Base-by-base conservation (phyloP, 2,888 invertebrate genomes). In the Teleiodes luculella region DNA sequence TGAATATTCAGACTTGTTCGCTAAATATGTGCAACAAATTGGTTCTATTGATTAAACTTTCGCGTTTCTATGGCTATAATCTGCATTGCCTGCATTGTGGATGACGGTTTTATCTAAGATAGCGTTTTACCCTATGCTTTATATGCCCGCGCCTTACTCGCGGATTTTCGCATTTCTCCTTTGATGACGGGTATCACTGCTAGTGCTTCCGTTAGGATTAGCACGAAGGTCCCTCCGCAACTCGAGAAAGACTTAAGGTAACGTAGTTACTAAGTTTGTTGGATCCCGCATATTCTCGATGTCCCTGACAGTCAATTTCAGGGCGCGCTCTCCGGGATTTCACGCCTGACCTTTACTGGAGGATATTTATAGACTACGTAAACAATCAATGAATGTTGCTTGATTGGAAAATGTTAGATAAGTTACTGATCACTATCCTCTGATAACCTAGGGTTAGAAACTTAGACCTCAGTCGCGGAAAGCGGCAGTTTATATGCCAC, bases 121-220 rank as follows among this genome's bases (percentile, higher is more conserved):
- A 20, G 31, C 39, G 62, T 57, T 63, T 55, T 58, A 63, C 52
- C 43, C 51, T 51, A 57, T 56, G 49, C 49, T 57, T 60, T 63
- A 64, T 55, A 67, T 61, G 67, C 62, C 61, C 61, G 69, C 65
- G 65, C 60, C 60, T 67, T 59, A 41, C 63, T 66, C 59, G 49
- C 61, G 63, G 60, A 65, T 66, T 64, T 63, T 60, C 58, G 56
- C 55, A 55, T 60, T 54, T 57, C 59, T 61, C 57, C 48, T 24
- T 87, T 84, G 76, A 90, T 90, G 90, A 90, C 88, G 74, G 90
- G 90, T 64, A 77, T 90, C 63, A 80, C 72, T 63, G 90, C 88
- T 61, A 86, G 78, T 74, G 90, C 90, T 65, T 80, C 86, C 56
- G 81, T 90, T 66, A 80, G 80, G 72, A 86, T 90, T 66, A 78